Evolutionary conservation across 2,888 invertebrate genomes (phyloP).

Genomic region (Spodoptera littoralis): DNA sequence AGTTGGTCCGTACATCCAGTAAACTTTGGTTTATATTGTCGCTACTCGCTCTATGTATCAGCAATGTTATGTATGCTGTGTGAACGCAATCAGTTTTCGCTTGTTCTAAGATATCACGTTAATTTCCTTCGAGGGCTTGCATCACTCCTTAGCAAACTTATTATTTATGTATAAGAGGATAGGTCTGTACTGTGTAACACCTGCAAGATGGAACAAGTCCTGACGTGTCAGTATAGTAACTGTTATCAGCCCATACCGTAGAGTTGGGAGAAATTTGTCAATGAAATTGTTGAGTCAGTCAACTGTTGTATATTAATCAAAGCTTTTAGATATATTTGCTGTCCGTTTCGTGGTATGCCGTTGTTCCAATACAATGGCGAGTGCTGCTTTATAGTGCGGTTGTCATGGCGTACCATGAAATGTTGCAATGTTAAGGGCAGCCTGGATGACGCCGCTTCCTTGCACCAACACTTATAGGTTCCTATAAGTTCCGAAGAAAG

Average conservation of each 20-base stretch:
- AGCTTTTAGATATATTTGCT: constrained; percentile 31
- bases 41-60: constrained; percentile 22
- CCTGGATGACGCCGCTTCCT: constrained; percentile 39
- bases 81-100: constrained; percentile 38
- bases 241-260: constrained; percentile 33
- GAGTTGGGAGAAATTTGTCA: constrained; percentile 39
- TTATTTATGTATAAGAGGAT: constrained; percentile 64
- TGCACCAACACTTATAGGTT: constrained; percentile 19
- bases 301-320: constrained; percentile 39
- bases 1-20: constrained; percentile 27
- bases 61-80: constrained; percentile 29
- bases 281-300: constrained; percentile 35
- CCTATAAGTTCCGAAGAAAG: constrained; percentile 29
- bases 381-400: constrained; percentile 17
- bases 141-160: constrained; percentile 63
- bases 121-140: constrained; percentile 62
- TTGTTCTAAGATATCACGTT: constrained; percentile 52
- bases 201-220: constrained; percentile 55
- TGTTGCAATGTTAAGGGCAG: constrained; percentile 27
- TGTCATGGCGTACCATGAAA: constrained; percentile 31
- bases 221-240: constrained; percentile 50
- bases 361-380: constrained; percentile 8
- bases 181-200: constrained; percentile 56
- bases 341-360: constrained; percentile 32
- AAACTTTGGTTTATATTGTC: constrained; percentile 31